phyloP scores from a whole-genome alignment of 2,797 vertebrate genomes.

The Clarias platycephalus region DNA sequence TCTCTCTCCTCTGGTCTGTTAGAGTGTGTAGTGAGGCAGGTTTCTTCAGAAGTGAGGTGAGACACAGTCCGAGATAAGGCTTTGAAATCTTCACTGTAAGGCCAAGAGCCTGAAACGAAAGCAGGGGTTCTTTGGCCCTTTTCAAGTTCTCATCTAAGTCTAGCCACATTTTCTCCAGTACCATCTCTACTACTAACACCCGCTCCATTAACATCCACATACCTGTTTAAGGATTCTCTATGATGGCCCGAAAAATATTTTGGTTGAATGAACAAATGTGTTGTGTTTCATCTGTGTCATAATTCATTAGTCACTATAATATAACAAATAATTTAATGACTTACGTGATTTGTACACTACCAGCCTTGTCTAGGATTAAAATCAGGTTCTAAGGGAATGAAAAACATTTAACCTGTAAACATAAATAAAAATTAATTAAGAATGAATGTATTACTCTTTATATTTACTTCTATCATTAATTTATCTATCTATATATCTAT shows the following conservation, averaged over 20 bases:
- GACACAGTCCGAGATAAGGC: slow-evolving; percentile 64
- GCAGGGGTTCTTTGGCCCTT: slow-evolving; percentile 63
- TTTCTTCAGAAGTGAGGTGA: slow-evolving; percentile 72
- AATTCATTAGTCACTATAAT: not conserved
- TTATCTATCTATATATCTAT: not conserved
- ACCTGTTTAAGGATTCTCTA: slow-evolving; percentile 2
- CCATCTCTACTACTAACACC: slow-evolving; percentile 44
- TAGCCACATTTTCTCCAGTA: slow-evolving; percentile 49
- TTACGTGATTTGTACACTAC: not conserved
- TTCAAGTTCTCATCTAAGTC: slow-evolving; percentile 62
- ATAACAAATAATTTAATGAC: not conserved
- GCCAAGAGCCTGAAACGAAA: slow-evolving; percentile 58
- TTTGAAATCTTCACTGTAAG: slow-evolving; percentile 74
- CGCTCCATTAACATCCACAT: slow-evolving; percentile 13
- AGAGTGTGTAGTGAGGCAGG: slow-evolving; percentile 61
- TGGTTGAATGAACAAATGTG: not conserved
- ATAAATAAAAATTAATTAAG: not conserved
- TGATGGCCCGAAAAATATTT: not conserved
- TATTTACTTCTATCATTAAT: not conserved
- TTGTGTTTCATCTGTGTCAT: not conserved
- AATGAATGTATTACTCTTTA: not conserved
- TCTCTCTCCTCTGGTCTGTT: slow-evolving; percentile 59
- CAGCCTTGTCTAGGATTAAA: not conserved
- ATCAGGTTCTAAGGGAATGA: not conserved
- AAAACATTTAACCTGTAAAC: not conserved